These are phyloP conservation scores for Trichonephila clavata DNA, from an alignment of 1,140 invertebrate genomes.

Conservation along the genomic window DNA sequence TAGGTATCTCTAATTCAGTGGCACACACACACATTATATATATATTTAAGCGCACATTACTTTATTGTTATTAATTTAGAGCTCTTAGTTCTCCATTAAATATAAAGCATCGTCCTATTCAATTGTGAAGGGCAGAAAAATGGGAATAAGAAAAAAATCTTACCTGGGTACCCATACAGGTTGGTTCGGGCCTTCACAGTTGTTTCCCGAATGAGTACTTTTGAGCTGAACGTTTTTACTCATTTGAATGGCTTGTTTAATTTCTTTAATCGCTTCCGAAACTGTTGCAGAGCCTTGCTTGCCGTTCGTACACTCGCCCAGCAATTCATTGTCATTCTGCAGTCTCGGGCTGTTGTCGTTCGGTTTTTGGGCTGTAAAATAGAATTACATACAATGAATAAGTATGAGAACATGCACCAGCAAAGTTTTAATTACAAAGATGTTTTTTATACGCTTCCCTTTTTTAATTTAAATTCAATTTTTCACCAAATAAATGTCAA, in stretches of 20 bases:
- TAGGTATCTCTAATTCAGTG: no score
- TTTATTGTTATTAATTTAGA: no score
- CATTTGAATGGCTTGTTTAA: constrained; percentile 88
- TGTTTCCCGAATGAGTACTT: constrained; percentile 77
- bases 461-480: no score
- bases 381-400: neutral
- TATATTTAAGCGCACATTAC: no score
- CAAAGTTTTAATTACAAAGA: no score
- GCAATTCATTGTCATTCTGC: constrained; percentile 40
- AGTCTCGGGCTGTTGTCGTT: constrained; percentile 52
- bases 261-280: constrained; percentile 90
- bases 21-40: no score
- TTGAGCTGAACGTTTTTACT: constrained; percentile 83
- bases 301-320: constrained; percentile 56
- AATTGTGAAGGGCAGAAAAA: no score
- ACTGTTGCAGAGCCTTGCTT: constrained; percentile 79
- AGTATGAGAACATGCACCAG: no score
- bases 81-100: no score
- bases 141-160: neutral
- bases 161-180: constrained; percentile 78
- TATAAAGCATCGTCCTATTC: no score
- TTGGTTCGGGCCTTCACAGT: constrained; percentile 71
- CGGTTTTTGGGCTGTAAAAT: constrained; percentile 67
- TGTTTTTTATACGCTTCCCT: no score
- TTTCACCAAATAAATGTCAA: no score